Base-by-base conservation (phyloP, 2,888 invertebrate genomes). In the Chloroclystis v-ata region DNA sequence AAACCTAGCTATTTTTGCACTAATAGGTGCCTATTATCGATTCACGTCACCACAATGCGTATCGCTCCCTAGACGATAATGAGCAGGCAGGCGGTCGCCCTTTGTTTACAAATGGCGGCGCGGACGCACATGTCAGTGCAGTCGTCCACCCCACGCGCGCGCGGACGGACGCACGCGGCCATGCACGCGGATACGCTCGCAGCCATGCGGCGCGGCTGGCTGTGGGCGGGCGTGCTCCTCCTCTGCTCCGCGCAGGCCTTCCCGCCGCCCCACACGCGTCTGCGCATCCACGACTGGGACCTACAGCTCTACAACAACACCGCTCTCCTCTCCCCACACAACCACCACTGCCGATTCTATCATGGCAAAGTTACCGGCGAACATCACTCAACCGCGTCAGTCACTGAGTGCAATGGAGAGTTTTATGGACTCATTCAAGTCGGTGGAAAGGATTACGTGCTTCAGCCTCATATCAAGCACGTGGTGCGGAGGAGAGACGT, bases 81-180 rank as follows among this genome's bases (percentile, higher is more conserved):
- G 72, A 72, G 75, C 72, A 72, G 79, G 77, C 77, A 72, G 74
- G 67, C 78, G 78, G 66, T 65, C 76, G 75, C 83, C 82, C 84
- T 85, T 85, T 87, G 84, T 86, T 86, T 85, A 85, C 84, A 76
- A 80, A 80, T 85, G 84, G 85, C 79, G 79, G 63, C 72, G 73
- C 71, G 64, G 67, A 44, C 44, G 49, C 32, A 6, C 32, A 14
- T 14, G 32, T 14, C 73, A 74, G 73, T 72, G 80, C 84, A 85
- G 86, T 86, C 85, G 86, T 82, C 83, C 82, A 85, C 85, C 84
- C 83, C 83, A 80, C 80, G 77, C 69, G 82, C 78, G 75, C 69
- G 81, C 83, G 78, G 84, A 77, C 84, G 79, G 72, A 66, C 78
- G 82, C 78, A 73, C 67, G 84, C 82, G 84, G 77, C 73, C 67